Evolutionary conservation across 2,888 invertebrate genomes (phyloP), one percentile per base, ranked within the genome.

Genomic region (Protonemura montana): DNA sequence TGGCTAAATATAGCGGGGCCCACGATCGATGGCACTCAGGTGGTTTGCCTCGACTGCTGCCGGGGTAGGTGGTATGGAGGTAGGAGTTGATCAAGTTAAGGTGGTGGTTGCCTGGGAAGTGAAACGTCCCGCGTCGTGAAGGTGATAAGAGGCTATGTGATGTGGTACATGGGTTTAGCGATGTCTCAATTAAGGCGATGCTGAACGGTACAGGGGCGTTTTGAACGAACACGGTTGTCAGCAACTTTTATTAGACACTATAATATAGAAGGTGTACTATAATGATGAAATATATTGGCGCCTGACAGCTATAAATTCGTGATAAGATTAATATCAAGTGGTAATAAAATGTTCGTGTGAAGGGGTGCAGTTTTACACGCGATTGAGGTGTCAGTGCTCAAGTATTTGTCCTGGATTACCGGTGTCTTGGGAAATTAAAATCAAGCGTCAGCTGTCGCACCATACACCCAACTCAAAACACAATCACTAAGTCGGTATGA

Each of bases 81-180:
- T 59, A 59, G 59, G 59, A 10, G 59, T 59, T 59, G 59, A 59
- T 59, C 59, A 59, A 59, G 59, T 59, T 59, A 59, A 59, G 59
- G 59, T 59, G 16, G 59, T 59, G 59, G 59, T 13, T 21, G 59
- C 16, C 59, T 21, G 35, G 59, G 21, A 59, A 59, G 7, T 59
- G 59, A 59, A 59, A 59, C 59, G 59, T 59, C 13, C 21, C 59
- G 3, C 59, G 59, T 21, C 21, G 59, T 2, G 59, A 59, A 16
- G 59, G 13, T 21, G 59, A 59, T 59, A 59, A 59, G 59, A 59
- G 59, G 59, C 10, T 10, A 35, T 35, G 35, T 35, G 35, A 35
- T 59, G 59, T 59, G 59, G 59, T 59, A 59, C 21, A 21, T 13
- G 7, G 59, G 16, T 59, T 59, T 21, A 10, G 35, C 59, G 59